A percentile compares a stretch with the other conserved stretches of the same genome.
These are phyloP conservation scores for Rhorus exstirpatorius DNA, from an alignment of 2,888 invertebrate genomes.

Conservation along the genomic window DNA sequence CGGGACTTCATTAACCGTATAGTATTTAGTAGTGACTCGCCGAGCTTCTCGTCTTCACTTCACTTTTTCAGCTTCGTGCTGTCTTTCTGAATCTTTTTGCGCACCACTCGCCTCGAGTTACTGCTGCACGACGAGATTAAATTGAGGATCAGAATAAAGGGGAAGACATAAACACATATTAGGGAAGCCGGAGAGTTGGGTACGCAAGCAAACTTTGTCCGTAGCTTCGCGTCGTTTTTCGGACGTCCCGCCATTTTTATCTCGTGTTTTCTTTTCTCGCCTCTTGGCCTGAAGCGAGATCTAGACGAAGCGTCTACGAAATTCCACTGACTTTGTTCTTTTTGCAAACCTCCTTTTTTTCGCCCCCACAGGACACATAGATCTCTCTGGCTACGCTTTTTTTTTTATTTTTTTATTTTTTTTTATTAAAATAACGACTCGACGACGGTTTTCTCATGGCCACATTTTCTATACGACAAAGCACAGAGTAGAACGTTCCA, in stretches of 20 bases:
- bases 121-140: background rate
- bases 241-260: slow-evolving; percentile 33
- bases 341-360: slow-evolving; percentile 3
- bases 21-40: slow-evolving; percentile 33
- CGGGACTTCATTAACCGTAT: slow-evolving; percentile 49
- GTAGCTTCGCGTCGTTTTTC: slow-evolving; percentile 16
- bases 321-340: slow-evolving; percentile 37
- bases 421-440: slow-evolving; percentile 64
- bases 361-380: slow-evolving; percentile 24
- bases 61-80: slow-evolving; percentile 12
- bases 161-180: slow-evolving; percentile 65
- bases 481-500: slow-evolving; percentile 9
- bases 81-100: slow-evolving; percentile 46
- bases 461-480: slow-evolving; percentile 31
- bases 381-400: slow-evolving; percentile 49
- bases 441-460: slow-evolving; percentile 56
- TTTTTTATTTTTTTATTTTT: too few species aligned
- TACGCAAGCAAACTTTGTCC: slow-evolving; percentile 21
- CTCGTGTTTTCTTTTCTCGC: slow-evolving; percentile 1
- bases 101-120: background rate
- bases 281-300: background rate
- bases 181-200: slow-evolving; percentile 33
- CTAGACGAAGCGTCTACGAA: slow-evolving; percentile 34
- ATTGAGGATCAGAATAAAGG: slow-evolving; percentile 62
- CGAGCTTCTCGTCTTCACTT: slow-evolving; percentile 11